Conservation (phyloP, 2,113 vertebrate species). For the Muscicapa adusta region DNA sequence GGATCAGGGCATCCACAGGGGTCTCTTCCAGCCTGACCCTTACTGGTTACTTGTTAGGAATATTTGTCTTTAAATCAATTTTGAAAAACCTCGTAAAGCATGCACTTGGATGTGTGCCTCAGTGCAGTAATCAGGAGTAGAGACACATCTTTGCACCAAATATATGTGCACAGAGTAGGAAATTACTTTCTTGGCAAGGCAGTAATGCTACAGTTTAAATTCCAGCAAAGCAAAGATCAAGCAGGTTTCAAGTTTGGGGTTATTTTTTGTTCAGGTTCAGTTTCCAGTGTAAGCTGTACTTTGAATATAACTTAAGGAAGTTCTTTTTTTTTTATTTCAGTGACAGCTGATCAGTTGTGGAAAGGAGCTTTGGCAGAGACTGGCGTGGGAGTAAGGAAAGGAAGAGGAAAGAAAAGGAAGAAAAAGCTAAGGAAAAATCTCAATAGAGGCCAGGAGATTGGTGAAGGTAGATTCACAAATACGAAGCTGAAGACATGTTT, state of each 20-base stretch:
- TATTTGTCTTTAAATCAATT: not conserved
- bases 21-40: not conserved
- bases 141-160: not conserved
- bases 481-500: not conserved
- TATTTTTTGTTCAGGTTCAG: not conserved
- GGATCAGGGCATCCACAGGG: not conserved
- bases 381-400: slow-evolving; percentile 81
- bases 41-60: not conserved
- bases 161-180: not conserved
- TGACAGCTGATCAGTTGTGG: slow-evolving; percentile 91
- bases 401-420: slow-evolving; percentile 89
- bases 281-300: not conserved
- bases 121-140: not conserved
- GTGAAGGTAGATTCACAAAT: slow-evolving; percentile 81
- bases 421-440: slow-evolving; percentile 84
- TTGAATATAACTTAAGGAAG: not conserved
- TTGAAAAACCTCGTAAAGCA: not conserved
- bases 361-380: slow-evolving; percentile 88
- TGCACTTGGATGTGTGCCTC: not conserved
- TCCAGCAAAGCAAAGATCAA: not conserved
- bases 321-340: slow-evolving; percentile 65
- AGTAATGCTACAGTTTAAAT: not conserved
- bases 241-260: not conserved
- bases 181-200: not conserved
- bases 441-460: slow-evolving; percentile 85